Evolutionary conservation across 2,797 vertebrate genomes (phyloP).

Genomic region (Remorina albescens): DNA sequence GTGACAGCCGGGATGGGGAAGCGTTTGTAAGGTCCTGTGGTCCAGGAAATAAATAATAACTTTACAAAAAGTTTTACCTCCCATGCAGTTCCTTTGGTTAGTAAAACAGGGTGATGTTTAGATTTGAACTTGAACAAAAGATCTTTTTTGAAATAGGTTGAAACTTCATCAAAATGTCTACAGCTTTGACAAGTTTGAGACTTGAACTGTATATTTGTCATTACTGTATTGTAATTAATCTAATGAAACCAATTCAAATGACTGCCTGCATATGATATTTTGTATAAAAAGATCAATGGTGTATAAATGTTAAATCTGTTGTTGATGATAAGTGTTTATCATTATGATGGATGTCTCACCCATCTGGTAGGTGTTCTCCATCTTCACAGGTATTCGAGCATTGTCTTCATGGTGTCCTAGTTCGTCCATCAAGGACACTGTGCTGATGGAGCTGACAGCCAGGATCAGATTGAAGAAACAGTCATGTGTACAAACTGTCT

Average conservation of each 20-base stretch:
- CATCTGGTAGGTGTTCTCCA: conserved; percentile 89
- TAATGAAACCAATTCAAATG: background rate
- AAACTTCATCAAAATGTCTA: background rate
- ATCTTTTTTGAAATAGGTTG: too few relatives aligned
- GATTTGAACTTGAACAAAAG: background rate
- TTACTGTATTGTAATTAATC: too few relatives aligned
- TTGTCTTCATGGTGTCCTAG: conserved; percentile 83
- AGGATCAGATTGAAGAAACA: background rate
- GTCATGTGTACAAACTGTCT: too few relatives aligned
- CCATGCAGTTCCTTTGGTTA: background rate
- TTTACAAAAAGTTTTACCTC: background rate
- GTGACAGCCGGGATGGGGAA: conserved; percentile 85
- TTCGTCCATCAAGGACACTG: conserved; percentile 85
- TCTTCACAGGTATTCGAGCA: conserved; percentile 62
- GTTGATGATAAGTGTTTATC: background rate
- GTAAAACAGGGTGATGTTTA: background rate
- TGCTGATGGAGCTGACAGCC: conserved; percentile 83
- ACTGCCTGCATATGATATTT: background rate
- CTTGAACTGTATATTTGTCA: background rate
- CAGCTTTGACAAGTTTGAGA: background rate
- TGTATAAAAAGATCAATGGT: background rate
- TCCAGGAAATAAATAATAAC: conserved; percentile 23
- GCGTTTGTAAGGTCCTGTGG: conserved; percentile 83
- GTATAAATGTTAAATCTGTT: background rate
- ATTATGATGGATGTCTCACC: conserved; percentile 65